Evolutionary conservation across 2,888 invertebrate species (phyloP).

Genomic region (Crossocerus cetratus): DNA sequence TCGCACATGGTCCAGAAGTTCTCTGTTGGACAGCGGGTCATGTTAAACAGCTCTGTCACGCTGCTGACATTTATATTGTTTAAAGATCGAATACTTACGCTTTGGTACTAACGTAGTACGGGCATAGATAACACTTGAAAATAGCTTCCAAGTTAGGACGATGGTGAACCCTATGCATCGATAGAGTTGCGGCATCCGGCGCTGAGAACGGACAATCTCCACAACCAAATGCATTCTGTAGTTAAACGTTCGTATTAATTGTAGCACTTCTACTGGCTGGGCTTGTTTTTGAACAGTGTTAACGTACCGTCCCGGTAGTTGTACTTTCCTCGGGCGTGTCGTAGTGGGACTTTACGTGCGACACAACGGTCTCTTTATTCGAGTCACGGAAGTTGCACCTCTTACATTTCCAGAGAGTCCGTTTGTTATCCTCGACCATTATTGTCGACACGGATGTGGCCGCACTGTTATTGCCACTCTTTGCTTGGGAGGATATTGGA

Average conservation of each 20-base stretch:
- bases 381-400: constrained; percentile 89
- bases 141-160: constrained; percentile 83
- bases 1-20: constrained; percentile 70
- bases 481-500: constrained; percentile 39
- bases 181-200: constrained; percentile 80
- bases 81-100: constrained; percentile 78
- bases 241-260: background rate
- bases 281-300: background rate
- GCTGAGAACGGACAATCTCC: constrained; percentile 86
- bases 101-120: constrained; percentile 86
- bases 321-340: constrained; percentile 63
- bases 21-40: constrained; percentile 51
- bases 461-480: constrained; percentile 21
- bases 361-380: constrained; percentile 82
- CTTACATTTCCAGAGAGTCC: constrained; percentile 92
- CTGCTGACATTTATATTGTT: background rate
- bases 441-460: constrained; percentile 43
- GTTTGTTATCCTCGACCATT: constrained; percentile 80
- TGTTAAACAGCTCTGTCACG: background rate
- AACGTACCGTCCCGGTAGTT: too few species aligned
- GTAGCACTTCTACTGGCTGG: background rate
- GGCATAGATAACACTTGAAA: constrained; percentile 89
- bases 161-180: constrained; percentile 85
- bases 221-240: constrained; percentile 77
- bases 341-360: constrained; percentile 84